Base-by-base conservation (phyloP, 2,797 vertebrate genomes). In the Hyperoplus immaculatus region DNA sequence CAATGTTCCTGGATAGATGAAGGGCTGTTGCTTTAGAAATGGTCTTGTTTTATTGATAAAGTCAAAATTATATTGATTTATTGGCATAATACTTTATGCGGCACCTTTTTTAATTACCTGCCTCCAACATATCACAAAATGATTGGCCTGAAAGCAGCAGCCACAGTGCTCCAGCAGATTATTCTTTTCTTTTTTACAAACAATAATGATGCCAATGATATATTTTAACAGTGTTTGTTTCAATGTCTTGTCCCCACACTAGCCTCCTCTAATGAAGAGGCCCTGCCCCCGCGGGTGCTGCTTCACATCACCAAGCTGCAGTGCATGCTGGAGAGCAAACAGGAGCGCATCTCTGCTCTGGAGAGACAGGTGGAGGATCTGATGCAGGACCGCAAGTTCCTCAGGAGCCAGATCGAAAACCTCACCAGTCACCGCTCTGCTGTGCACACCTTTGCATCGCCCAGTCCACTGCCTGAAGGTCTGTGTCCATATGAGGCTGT, bases 301-400 rank as follows among this genome's bases (percentile, higher is more conserved):
- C 82, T 95, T 75, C 94, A 92, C 84, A 93, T 95, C 86, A 95
- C 92, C 58, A 95, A 92, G 82, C 89, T 95, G 21, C 93, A 95
- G 81, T 95, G 95, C 83, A 88, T 94, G 88, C 87, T 95, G 85
- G 93, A 95, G 85, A 92, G 87, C 86, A 95, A 94, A 57, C 93
- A 95, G 88, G 93, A 95, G 87, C 93, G 90, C 80, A 94, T 95
- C 29, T 59, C 62, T 0, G 86, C 90, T 0, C 87, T 95, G 85
- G 94, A 95, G 88, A 75, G 87, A 1, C 95, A 95, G 88, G 93
- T 95, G 79, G 94, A 95, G 29, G 92, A 93, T 81, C 88, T 94
- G 71, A 93, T 94, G 90, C 94, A 95, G 84, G 95, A 95, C 87
- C 93, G 94, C 82, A 93, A 90, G 86, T 95, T 95, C 86, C 94